Evolutionary conservation across 2,113 vertebrate species (phyloP).

Genomic region (Upupa epops): DNA sequence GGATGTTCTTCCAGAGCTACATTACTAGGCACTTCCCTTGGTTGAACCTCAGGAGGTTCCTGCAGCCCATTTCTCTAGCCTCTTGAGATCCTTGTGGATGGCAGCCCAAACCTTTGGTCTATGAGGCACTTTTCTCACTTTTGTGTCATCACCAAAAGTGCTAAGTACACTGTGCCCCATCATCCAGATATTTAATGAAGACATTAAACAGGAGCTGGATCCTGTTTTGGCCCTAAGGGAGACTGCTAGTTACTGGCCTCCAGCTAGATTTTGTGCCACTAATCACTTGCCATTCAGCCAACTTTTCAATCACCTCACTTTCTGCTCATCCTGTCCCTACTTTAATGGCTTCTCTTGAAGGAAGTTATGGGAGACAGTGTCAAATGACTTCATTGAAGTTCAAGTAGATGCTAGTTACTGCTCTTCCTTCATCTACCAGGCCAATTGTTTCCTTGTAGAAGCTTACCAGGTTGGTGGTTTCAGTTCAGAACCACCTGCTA

Average conservation of each 20-base stretch:
- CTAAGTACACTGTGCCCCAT: neutral
- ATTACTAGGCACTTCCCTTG: neutral
- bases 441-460: neutral
- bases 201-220: neutral
- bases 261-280: neutral
- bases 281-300: neutral
- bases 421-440: neutral
- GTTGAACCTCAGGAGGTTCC: neutral
- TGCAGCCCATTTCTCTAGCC: neutral
- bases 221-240: neutral
- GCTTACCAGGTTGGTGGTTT: neutral
- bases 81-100: neutral
- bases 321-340: neutral
- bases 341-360: neutral
- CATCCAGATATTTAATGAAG: neutral
- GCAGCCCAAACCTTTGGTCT: neutral
- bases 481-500: neutral
- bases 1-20: neutral
- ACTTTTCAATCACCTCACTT: neutral
- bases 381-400: neutral
- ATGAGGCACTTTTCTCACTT: too few species aligned
- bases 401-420: neutral
- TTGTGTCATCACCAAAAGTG: neutral
- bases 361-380: neutral
- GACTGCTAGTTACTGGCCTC: neutral